phyloP scores from a whole-genome alignment of 2,888 invertebrate species.

The Onthophagus sagittarius region DNA sequence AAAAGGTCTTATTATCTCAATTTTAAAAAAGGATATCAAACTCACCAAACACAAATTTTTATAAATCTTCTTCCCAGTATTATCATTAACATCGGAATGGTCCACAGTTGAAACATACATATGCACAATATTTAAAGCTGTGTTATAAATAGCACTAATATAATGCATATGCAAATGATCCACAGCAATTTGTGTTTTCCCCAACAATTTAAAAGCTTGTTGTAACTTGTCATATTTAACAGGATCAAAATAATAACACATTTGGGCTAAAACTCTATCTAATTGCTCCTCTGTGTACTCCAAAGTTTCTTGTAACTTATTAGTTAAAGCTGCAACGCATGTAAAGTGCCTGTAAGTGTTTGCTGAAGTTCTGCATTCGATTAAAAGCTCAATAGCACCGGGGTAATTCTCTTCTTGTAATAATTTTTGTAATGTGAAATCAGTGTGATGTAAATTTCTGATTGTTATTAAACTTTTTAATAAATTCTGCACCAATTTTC shows the following conservation, averaged over 20 bases:
- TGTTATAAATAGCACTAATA: constrained; percentile 84
- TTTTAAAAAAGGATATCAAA: no score
- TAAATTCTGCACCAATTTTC: constrained; percentile 77
- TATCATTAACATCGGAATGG: constrained; percentile 41
- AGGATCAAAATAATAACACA: constrained; percentile 70
- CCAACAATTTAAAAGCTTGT: constrained; percentile 81
- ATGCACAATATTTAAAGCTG: constrained; percentile 58
- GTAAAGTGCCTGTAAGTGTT: constrained; percentile 80
- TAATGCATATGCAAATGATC: constrained; percentile 95
- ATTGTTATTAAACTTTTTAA: constrained; percentile 76
- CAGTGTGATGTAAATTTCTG: constrained; percentile 80
- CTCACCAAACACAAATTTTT: constrained; percentile 71
- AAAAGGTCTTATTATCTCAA: no score
- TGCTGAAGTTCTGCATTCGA: constrained; percentile 85
- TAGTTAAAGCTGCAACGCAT: constrained; percentile 85
- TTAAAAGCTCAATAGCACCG: constrained; percentile 82
- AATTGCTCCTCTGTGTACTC: constrained; percentile 88
- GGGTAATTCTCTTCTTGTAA: constrained; percentile 82
- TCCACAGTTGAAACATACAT: constrained; percentile 50
- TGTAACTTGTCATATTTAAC: constrained; percentile 78
- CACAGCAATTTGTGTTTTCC: constrained; percentile 81
- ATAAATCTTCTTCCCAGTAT: constrained; percentile 67
- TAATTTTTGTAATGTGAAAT: constrained; percentile 76
- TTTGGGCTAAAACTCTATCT: constrained; percentile 78
- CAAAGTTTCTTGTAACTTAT: constrained; percentile 85